Evolutionary conservation across 2,113 vertebrate genomes (phyloP).

Genomic region (Platichthys flesus): DNA sequence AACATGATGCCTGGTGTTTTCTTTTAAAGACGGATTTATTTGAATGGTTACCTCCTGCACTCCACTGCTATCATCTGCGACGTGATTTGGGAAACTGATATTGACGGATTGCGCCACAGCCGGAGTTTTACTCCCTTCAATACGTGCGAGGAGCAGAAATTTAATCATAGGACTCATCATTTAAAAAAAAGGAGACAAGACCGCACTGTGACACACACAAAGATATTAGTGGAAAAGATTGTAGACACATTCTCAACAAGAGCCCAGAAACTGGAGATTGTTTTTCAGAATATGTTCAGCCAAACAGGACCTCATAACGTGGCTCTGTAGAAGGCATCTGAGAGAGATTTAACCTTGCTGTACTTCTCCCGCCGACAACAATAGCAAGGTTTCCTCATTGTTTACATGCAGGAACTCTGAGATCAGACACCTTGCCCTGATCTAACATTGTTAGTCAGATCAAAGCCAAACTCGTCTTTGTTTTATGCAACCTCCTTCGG

Average conservation of each 20-base stretch:
- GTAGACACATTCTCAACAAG: not conserved
- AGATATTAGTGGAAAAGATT: not conserved
- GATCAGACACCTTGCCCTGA: slow-evolving; percentile 1
- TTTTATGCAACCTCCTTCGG: slow-evolving; percentile 13
- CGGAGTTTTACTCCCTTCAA: not conserved
- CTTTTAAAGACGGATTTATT: not conserved
- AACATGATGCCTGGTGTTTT: not conserved
- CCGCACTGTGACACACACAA: not conserved
- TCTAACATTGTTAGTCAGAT: slow-evolving; percentile 11
- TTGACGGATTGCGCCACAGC: not conserved
- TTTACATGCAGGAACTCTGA: not conserved
- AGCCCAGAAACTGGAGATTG: not conserved
- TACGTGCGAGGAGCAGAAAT: not conserved
- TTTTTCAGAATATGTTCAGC: not conserved
- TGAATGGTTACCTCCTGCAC: not conserved
- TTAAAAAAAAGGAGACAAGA: not conserved
- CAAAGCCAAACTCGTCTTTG: slow-evolving; percentile 20
- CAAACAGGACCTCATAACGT: not conserved
- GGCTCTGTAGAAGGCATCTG: not conserved
- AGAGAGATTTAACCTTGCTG: slow-evolving; percentile 1
- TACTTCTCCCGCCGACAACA: not conserved
- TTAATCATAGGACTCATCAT: not conserved
- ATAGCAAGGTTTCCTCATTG: not conserved
- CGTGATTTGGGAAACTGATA: slow-evolving; percentile 1
- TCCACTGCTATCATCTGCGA: not conserved